Conservation (phyloP, 2,797 vertebrate species). For the Sphenopsis melanotis region DNA sequence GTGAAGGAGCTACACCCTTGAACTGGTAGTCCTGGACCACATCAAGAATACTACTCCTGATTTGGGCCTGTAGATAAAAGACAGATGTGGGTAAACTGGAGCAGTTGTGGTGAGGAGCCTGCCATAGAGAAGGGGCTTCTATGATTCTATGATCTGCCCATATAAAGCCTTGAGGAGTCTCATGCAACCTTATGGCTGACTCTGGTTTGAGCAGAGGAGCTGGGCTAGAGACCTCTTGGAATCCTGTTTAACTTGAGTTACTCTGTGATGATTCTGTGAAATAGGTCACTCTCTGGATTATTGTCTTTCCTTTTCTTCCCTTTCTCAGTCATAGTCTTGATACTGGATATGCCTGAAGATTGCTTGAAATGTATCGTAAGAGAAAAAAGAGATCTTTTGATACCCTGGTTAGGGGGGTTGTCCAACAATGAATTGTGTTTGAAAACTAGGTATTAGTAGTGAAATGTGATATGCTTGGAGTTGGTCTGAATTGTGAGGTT, state of each 20-base stretch:
- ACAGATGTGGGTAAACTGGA: background rate
- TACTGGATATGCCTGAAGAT: background rate
- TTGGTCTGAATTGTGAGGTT: background rate
- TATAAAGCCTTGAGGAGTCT: background rate
- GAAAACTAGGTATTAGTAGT: background rate
- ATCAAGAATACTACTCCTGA: background rate
- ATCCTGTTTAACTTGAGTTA: background rate
- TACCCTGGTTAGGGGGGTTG: background rate
- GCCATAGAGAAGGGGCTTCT: fast-evolving
- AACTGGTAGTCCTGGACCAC: background rate
- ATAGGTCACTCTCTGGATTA: background rate
- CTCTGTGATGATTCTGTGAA: background rate
- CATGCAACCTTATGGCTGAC: background rate
- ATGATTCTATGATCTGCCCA: background rate
- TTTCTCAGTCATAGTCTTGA: fast-evolving
- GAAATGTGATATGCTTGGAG: background rate
- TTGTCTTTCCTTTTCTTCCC: background rate
- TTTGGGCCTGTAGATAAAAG: background rate
- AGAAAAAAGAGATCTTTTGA: background rate
- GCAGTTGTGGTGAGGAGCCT: no score
- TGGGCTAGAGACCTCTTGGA: background rate
- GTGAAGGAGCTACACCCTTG: background rate
- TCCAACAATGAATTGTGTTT: background rate
- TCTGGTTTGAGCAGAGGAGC: background rate
- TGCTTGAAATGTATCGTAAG: background rate